Percentiles rank a stretch among this genome's conserved stretches.
Conservation (phyloP, 2,797 vertebrate species). For the Oreonectes daqikongensis region DNA sequence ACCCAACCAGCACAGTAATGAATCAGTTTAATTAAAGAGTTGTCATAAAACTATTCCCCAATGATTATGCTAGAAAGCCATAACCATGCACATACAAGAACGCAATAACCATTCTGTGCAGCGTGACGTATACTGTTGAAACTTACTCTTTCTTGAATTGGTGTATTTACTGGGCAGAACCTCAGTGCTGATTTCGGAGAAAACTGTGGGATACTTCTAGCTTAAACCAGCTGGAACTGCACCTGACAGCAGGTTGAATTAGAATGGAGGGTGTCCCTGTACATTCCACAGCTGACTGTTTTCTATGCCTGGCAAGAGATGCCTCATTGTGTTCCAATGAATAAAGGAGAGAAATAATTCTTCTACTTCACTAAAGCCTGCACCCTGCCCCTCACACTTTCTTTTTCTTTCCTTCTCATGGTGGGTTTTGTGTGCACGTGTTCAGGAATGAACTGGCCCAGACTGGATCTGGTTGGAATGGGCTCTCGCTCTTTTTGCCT, state of each 20-base stretch:
- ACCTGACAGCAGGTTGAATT: constrained; percentile 58
- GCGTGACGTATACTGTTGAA: neutral
- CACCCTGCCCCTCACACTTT: constrained; percentile 36
- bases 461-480: constrained; percentile 75
- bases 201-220: constrained; percentile 33
- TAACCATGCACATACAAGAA: neutral
- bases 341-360: constrained; percentile 55
- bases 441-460: constrained; percentile 75
- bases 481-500: neutral
- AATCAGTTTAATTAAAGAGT: constrained; percentile 3
- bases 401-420: constrained; percentile 19
- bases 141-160: neutral
- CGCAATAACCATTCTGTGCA: neutral
- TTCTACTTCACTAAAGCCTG: constrained; percentile 44
- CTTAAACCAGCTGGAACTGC: constrained; percentile 48
- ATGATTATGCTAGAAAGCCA: neutral
- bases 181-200: constrained; percentile 12
- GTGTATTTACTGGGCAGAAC: constrained; percentile 8
- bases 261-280: constrained; percentile 34
- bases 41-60: constrained; percentile 14
- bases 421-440: constrained; percentile 66
- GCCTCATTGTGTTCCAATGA: constrained; percentile 58
- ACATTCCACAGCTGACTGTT: constrained; percentile 50
- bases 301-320: constrained; percentile 53
- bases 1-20: neutral